Percentiles rank a stretch among this genome's conserved stretches.
Evolutionary conservation across 2,888 invertebrate genomes (phyloP).

Genomic region (Lepidocyrtinus sp.): DNA sequence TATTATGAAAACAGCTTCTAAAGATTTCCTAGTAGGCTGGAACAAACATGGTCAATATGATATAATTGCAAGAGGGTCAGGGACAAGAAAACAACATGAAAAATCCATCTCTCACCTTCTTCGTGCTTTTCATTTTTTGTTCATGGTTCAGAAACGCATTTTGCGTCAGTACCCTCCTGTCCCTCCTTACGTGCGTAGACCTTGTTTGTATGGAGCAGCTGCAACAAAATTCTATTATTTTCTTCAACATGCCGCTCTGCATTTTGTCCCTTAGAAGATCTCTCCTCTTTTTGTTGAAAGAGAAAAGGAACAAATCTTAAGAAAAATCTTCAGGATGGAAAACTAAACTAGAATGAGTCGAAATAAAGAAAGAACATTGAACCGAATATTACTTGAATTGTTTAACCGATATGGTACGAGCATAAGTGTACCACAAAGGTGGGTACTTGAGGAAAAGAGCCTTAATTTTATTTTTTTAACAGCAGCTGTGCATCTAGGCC

Average conservation of each 20-base stretch:
- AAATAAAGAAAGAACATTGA: neutral
- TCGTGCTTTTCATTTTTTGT: neutral
- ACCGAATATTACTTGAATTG: neutral
- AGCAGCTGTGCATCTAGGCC: slow-evolving; percentile 12
- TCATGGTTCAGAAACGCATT: neutral
- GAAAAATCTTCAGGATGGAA: neutral
- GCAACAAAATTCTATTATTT: neutral
- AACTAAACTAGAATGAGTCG: neutral
- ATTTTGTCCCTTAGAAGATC: neutral
- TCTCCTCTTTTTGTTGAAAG: neutral
- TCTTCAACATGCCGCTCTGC: neutral
- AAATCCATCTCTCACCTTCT: no score
- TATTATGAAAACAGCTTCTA: no score
- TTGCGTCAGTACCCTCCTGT: neutral
- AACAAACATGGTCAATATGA: no score
- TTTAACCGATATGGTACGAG: neutral
- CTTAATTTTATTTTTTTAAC: neutral
- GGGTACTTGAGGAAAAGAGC: slow-evolving; percentile 10
- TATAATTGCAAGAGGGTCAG: no score
- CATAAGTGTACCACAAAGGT: neutral
- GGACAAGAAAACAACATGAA: neutral
- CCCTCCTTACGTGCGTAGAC: slow-evolving; percentile 6
- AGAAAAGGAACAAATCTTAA: slow-evolving; percentile 10
- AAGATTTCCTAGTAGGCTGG: no score
- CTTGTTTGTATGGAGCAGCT: slow-evolving; percentile 3